phyloP scores from a whole-genome alignment of 2,113 vertebrate genomes.

The Phyllostomus discolor region DNA sequence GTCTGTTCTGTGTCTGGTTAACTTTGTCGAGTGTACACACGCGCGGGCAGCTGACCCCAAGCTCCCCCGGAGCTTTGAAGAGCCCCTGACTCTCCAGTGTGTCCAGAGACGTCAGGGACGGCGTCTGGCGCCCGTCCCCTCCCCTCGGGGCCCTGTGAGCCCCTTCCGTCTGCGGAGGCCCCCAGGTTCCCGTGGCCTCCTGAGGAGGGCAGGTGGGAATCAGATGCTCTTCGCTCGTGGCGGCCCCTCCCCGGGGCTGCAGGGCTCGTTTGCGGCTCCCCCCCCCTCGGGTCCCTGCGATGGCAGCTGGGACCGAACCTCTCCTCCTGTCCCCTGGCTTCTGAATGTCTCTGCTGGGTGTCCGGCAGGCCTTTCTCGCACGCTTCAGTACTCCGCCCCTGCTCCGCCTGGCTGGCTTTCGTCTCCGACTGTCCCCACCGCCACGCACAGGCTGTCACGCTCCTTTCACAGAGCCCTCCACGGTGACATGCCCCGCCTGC shows the following conservation, averaged over 20 bases:
- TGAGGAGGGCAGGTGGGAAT: neutral
- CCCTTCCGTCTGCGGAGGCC: fast-evolving
- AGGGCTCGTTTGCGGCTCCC: too few relatives aligned
- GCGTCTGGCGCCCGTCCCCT: neutral
- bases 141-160: neutral
- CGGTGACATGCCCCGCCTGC: fast-evolving
- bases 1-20: neutral
- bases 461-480: neutral
- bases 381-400: fast-evolving
- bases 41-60: too few relatives aligned
- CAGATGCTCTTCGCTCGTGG: neutral
- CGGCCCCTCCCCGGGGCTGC: too few relatives aligned
- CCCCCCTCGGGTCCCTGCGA: too few relatives aligned
- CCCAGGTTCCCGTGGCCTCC: neutral
- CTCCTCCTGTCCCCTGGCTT: neutral
- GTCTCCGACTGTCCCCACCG: neutral
- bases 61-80: neutral
- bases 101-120: neutral
- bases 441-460: fast-evolving
- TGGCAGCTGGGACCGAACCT: neutral
- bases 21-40: fast-evolving
- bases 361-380: fast-evolving
- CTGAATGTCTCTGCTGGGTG: neutral
- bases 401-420: fast-evolving
- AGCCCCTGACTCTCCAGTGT: neutral